Base-by-base conservation (phyloP, 1,140 invertebrate species). In the Heliconius himera region DNA sequence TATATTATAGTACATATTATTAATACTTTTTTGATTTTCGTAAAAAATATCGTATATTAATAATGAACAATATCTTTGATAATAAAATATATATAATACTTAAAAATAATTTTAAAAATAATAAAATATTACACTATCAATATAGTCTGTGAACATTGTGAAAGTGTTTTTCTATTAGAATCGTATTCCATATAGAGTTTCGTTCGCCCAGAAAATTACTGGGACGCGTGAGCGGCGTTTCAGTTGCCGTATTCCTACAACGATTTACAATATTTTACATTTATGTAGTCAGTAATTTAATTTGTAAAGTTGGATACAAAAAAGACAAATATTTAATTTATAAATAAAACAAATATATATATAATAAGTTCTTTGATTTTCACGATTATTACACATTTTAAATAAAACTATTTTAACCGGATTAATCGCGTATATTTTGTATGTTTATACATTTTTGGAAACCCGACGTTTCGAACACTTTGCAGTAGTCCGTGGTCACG, bases 111-210 rank as follows among this genome's bases (percentile, higher is more conserved):
- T 18, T 5, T 4, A 13, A 26, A 66, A 13, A 66, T 16, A 22
- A 60, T 22, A 60, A 11, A n/a, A 22, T 11, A 60, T 13, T 26
- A 22, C 0, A 26, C 22, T 60, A 60, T 13, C 60, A 29, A 3
- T 66, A 18, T 29, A 66, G 56, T 79, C 76, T 71, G 77, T 77
- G 77, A 77, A 33, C 84, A 85, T 82, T 88, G 88, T 91, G 83
- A 84, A 88, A 84, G 73, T 82, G 76, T 81, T 87, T 86, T 87
- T 88, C 86, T 86, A 87, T 91, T 88, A 88, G 82, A 89, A 88
- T 87, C 84, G 87, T 88, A 89, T 93, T 90, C 90, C 91, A 93
- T 93, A 90, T 87, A 87, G 85, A 86, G 89, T 89, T 92, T 77
- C 88, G 87, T 83, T 91, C 85, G 90, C 86, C 87, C 91, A 92